A percentile compares a stretch with the other conserved stretches of the same genome.
These are phyloP conservation scores for Catagonus wagneri DNA, from an alignment of 2,113 vertebrate species.

Conservation along the genomic window DNA sequence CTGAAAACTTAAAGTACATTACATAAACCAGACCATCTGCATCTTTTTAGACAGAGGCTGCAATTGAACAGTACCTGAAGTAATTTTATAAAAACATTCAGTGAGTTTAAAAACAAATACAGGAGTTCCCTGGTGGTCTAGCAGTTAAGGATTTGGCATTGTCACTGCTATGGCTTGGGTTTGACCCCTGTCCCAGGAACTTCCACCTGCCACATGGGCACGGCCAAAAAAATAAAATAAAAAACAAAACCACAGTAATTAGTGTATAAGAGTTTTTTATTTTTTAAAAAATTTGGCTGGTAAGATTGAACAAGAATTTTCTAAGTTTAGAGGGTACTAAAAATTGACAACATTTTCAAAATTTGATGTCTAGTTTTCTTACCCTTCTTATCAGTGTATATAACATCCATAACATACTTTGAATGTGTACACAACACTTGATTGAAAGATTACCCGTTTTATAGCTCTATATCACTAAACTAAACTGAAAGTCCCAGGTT, in stretches of 20 bases:
- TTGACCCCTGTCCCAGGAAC: too few relatives aligned
- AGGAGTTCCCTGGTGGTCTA: too few relatives aligned
- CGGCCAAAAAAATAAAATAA: too few relatives aligned
- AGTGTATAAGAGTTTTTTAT: background rate
- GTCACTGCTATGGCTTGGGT: too few relatives aligned
- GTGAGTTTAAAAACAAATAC: background rate
- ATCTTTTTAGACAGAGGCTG: background rate
- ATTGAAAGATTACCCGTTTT: background rate
- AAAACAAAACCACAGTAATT: too few relatives aligned
- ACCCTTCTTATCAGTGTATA: background rate
- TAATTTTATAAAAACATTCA: constrained; percentile 6
- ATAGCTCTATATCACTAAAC: background rate
- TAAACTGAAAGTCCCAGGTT: background rate
- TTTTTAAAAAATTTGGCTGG: background rate
- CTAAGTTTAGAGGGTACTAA: background rate
- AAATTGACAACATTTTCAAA: constrained; percentile 39
- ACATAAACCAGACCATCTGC: background rate
- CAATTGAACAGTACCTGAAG: background rate
- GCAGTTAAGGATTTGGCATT: too few relatives aligned
- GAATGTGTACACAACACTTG: background rate
- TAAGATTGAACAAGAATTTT: constrained; percentile 52
- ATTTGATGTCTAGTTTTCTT: constrained; percentile 6
- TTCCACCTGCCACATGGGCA: too few relatives aligned
- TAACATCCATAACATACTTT: background rate
- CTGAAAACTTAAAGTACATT: constrained; percentile 35